Evolutionary conservation across 2,113 vertebrate species (phyloP).

Genomic region (Platysteira castanea): DNA sequence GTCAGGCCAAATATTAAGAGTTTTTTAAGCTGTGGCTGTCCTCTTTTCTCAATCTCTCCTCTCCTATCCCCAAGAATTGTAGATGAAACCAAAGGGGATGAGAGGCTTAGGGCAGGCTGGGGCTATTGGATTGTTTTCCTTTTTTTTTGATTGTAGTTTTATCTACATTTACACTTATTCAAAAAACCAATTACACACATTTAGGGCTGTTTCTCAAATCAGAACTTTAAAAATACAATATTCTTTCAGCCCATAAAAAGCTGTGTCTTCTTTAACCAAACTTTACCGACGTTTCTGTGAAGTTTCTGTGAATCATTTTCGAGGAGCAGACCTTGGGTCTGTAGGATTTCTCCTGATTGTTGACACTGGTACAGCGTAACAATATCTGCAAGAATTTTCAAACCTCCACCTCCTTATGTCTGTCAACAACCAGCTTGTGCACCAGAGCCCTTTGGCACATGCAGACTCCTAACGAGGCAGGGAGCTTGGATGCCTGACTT

Average conservation of each 20-base stretch:
- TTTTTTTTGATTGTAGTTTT: neutral
- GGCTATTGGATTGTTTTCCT: neutral
- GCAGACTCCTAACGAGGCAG: neutral
- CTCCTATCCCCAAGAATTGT: neutral
- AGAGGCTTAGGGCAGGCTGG: neutral
- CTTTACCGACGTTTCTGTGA: neutral
- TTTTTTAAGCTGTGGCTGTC: neutral
- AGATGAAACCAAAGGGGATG: neutral
- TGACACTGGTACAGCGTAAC: constrained; percentile 49
- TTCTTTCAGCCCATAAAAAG: neutral
- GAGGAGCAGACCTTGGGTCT: neutral
- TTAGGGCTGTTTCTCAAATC: neutral
- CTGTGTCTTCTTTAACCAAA: neutral
- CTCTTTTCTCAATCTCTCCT: neutral
- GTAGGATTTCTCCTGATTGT: constrained; percentile 23
- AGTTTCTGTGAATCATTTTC: neutral
- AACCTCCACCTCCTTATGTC: constrained; percentile 17
- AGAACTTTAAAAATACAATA: neutral
- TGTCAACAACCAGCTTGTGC: constrained; percentile 48
- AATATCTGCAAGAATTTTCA: constrained; percentile 62
- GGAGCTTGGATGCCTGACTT: neutral
- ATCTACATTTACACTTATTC: neutral
- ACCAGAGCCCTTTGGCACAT: constrained; percentile 16
- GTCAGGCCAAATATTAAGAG: neutral
- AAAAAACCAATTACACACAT: neutral